Evolutionary conservation across 2,113 vertebrate genomes (phyloP).

Genomic region (Panurus biarmicus): DNA sequence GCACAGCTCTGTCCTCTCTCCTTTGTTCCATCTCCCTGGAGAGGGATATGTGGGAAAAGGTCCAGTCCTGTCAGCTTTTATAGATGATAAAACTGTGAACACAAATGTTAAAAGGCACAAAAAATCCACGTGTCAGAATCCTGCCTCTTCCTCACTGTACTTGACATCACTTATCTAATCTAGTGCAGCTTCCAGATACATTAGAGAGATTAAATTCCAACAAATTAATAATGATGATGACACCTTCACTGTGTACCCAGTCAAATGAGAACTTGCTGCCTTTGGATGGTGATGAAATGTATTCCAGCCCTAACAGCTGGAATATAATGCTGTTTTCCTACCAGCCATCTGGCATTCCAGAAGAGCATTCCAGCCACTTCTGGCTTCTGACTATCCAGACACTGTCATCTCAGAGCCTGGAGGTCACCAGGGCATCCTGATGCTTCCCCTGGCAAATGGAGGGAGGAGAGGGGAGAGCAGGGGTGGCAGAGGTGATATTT

Average conservation of each 20-base stretch:
- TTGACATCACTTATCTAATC: not conserved
- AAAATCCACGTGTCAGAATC: not conserved
- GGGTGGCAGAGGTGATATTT: not conserved
- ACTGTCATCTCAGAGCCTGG: not conserved
- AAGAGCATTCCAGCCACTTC: not conserved
- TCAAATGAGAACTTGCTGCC: not conserved
- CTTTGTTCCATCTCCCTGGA: not conserved
- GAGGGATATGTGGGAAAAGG: not conserved
- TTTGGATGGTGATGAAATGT: not conserved
- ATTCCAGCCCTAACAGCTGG: constrained; percentile 2
- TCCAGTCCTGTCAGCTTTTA: not conserved
- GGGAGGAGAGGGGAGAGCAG: not conserved
- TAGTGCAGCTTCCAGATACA: not conserved
- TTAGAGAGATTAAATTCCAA: not conserved
- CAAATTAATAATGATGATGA: constrained; percentile 8
- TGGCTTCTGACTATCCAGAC: not conserved
- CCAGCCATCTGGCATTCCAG: constrained; percentile 10
- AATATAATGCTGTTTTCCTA: not conserved
- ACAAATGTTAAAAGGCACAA: not conserved
- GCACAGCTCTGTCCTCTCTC: not conserved
- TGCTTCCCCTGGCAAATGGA: not conserved
- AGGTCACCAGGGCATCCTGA: not conserved
- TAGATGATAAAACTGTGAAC: not conserved
- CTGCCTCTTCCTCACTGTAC: not conserved
- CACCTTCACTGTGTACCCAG: not conserved